Evolutionary conservation across 2,888 invertebrate species (phyloP).

Genomic region (Alcis repandata): DNA sequence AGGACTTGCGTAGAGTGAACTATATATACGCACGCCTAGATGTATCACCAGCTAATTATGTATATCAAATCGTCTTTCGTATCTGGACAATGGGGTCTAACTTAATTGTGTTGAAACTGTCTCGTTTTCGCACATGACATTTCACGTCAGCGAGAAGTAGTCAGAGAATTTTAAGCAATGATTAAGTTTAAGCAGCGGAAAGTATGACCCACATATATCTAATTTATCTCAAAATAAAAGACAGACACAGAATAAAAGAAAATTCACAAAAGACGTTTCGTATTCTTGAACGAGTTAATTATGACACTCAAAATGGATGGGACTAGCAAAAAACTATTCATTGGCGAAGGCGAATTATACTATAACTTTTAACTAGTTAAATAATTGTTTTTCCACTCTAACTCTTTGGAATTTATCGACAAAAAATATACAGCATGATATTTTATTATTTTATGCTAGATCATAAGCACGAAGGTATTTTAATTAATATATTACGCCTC

Average conservation of each 20-base stretch:
- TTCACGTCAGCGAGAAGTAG: too few species aligned
- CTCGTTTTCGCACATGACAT: too few species aligned
- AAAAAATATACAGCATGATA: conserved; percentile 11
- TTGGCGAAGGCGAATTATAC: conserved; percentile 21
- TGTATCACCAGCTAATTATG: conserved; percentile 6
- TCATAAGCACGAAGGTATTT: conserved; percentile 7
- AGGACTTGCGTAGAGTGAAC: conserved; percentile 7
- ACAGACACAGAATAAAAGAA: neutral
- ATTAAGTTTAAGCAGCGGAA: too few species aligned
- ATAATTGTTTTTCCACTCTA: conserved; percentile 11
- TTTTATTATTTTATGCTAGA: conserved; percentile 1
- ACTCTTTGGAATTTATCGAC: conserved; percentile 10
- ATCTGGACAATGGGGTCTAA: neutral
- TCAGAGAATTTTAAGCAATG: too few species aligned
- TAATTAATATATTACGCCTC: conserved; percentile 1
- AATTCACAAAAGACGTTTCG: conserved; percentile 5
- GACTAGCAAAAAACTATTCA: conserved; percentile 9
- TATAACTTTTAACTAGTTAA: conserved; percentile 14
- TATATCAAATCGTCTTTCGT: neutral
- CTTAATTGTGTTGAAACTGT: too few species aligned
- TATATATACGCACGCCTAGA: neutral
- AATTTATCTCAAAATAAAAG: neutral
- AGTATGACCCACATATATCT: too few species aligned
- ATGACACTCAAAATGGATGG: neutral
- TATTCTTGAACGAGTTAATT: conserved; percentile 8